Conservation (phyloP, 2,113 vertebrate genomes). For the Melanerpes aurifrons region DNA sequence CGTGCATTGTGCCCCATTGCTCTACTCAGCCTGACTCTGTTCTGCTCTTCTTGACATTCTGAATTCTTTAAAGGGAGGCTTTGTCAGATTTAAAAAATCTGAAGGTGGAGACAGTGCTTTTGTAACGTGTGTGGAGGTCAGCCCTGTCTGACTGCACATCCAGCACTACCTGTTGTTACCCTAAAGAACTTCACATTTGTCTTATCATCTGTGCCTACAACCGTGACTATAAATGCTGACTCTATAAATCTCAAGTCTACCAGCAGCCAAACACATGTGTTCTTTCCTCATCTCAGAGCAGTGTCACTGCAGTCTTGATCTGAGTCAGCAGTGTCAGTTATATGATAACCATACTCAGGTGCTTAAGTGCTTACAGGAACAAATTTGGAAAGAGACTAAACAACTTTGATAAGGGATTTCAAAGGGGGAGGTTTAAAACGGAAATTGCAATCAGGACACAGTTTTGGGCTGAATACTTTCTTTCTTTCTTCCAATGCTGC, state of each 20-base stretch:
- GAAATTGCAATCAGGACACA: neutral
- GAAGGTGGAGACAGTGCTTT: neutral
- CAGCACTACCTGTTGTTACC: neutral
- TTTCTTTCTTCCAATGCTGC: neutral
- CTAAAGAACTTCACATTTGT: neutral
- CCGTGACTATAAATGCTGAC: neutral
- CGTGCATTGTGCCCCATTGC: neutral
- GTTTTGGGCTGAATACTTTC: neutral
- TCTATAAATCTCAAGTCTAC: neutral
- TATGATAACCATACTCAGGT: neutral
- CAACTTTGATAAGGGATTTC: neutral
- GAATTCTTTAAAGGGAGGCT: neutral
- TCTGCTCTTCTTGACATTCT: neutral
- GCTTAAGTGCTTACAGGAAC: neutral
- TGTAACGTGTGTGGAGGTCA: neutral
- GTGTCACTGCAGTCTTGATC: too few species aligned
- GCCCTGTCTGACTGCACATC: neutral
- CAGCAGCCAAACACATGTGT: neutral
- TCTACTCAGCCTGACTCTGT: neutral
- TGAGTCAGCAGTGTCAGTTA: too few species aligned
- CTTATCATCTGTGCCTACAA: neutral
- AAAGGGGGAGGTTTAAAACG: neutral
- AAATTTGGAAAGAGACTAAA: neutral
- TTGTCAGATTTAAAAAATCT: neutral
- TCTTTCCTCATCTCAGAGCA: neutral